Conservation (phyloP, 2,888 invertebrate genomes). For the Ctenicera cuprea region DNA sequence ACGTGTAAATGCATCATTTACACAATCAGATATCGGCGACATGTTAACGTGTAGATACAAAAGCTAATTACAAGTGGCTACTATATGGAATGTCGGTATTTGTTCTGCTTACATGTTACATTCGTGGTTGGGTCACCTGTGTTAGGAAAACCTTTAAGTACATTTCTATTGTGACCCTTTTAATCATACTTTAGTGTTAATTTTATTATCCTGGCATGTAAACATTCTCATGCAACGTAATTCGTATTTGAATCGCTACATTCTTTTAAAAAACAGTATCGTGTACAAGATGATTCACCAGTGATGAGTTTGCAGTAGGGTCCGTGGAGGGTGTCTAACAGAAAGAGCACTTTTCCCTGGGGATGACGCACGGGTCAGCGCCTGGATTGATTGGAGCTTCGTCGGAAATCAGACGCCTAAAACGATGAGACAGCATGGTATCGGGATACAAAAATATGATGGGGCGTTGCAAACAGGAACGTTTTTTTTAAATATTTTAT, state of each 20-base stretch:
- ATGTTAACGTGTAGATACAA: slow-evolving; percentile 64
- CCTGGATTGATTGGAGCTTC: slow-evolving; percentile 62
- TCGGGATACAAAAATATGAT: slow-evolving; percentile 43
- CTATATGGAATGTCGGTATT: slow-evolving; percentile 27
- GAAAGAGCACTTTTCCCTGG: slow-evolving; percentile 54
- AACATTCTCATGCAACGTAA: not conserved
- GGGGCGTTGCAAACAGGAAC: slow-evolving; percentile 25
- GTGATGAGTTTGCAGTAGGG: slow-evolving; percentile 49
- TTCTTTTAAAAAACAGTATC: not conserved
- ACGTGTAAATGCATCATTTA: slow-evolving; percentile 69
- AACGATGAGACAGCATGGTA: slow-evolving; percentile 52
- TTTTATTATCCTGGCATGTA: slow-evolving; percentile 12
- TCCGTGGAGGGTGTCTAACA: slow-evolving; percentile 48
- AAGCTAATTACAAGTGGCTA: slow-evolving; percentile 63
- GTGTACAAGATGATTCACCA: slow-evolving; percentile 47
- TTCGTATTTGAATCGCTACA: slow-evolving; percentile 34
- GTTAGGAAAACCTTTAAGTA: not conserved
- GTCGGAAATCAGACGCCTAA: slow-evolving; percentile 59
- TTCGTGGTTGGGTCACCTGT: not conserved
- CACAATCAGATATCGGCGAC: slow-evolving; percentile 68
- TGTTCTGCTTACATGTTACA: slow-evolving; percentile 28
- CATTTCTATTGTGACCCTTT: slow-evolving; percentile 8
- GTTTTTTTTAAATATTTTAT: slow-evolving; percentile 17
- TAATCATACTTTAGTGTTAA: slow-evolving; percentile 9
- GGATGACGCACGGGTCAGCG: slow-evolving; percentile 62